A percentile compares a stretch with the other conserved stretches of the same genome.
Conservation (phyloP, 2,888 invertebrate genomes). For the Xylocampa areola region DNA sequence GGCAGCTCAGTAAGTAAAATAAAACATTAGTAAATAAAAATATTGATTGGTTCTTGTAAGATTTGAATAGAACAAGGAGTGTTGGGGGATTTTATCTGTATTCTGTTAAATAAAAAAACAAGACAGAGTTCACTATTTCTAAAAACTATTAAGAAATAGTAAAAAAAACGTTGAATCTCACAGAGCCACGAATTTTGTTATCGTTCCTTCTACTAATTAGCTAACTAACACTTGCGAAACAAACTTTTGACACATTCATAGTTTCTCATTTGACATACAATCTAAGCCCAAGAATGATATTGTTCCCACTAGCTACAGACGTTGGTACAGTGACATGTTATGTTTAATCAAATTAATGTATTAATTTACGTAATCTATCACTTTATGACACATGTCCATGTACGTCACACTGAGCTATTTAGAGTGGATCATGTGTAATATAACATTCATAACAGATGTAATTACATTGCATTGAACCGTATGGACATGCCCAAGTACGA, state of each 20-base stretch:
- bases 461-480: conserved; percentile 50
- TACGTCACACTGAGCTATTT: conserved; percentile 35
- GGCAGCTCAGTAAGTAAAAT: conserved; percentile 4
- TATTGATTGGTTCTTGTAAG: not conserved
- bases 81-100: no score
- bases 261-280: no score
- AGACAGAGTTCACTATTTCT: no score
- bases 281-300: not conserved
- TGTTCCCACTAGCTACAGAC: not conserved
- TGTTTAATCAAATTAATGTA: conserved; percentile 33
- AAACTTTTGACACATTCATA: no score
- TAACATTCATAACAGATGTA: conserved; percentile 47
- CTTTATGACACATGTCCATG: conserved; percentile 42
- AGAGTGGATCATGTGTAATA: conserved; percentile 37
- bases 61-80: not conserved
- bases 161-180: no score
- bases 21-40: not conserved
- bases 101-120: no score
- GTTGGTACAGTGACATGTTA: conserved; percentile 17
- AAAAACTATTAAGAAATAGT: no score
- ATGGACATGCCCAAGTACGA: conserved; percentile 57
- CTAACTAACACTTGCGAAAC: no score
- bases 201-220: no score
- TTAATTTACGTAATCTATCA: conserved; percentile 40
- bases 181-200: no score